A percentile compares a stretch with the other conserved stretches of the same genome.
Conservation (phyloP, 2,888 invertebrate species). For the Orthonevra nobilis region DNA sequence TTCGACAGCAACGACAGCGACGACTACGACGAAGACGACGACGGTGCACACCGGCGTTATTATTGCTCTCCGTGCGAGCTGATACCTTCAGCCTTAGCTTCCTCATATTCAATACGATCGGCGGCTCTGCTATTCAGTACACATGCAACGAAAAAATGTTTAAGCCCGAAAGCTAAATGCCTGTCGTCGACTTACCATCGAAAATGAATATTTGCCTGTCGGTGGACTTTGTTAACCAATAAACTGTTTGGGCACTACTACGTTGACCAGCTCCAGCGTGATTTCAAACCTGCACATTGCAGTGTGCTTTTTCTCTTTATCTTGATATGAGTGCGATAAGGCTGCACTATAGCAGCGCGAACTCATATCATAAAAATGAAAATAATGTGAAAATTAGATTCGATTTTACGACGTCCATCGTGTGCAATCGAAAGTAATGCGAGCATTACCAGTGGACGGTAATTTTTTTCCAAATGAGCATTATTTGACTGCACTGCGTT, state of each 20-base stretch:
- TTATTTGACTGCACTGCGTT: slow-evolving; percentile 59
- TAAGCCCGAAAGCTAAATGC: slow-evolving; percentile 11
- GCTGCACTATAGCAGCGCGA: slow-evolving; percentile 30
- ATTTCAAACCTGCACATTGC: too few relatives aligned
- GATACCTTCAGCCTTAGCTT: slow-evolving; percentile 23
- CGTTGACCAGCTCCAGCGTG: slow-evolving; percentile 11
- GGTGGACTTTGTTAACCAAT: slow-evolving; percentile 56
- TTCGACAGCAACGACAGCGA: slow-evolving; percentile 5
- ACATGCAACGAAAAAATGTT: slow-evolving; percentile 5
- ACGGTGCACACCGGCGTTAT: slow-evolving; percentile 20
- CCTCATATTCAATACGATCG: slow-evolving; percentile 33
- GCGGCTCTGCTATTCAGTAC: slow-evolving; percentile 1
- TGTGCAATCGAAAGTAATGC: slow-evolving; percentile 65
- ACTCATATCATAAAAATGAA: slow-evolving; percentile 69
- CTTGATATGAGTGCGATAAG: slow-evolving; percentile 54
- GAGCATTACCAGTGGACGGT: slow-evolving; percentile 59
- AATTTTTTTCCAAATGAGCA: slow-evolving; percentile 62
- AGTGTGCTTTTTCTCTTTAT: slow-evolving; percentile 48
- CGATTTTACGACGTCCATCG: slow-evolving; percentile 67
- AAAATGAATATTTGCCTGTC: slow-evolving; percentile 59
- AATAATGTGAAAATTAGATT: slow-evolving; percentile 70
- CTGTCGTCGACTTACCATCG: slow-evolving; percentile 62
- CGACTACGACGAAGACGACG: neutral
- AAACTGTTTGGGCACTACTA: slow-evolving; percentile 42
- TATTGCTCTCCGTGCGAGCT: slow-evolving; percentile 11